Percentiles rank a stretch among this genome's conserved stretches.
These are phyloP conservation scores for Tachypleus tridentatus DNA, from an alignment of 1,140 invertebrate species.

Conservation along the genomic window DNA sequence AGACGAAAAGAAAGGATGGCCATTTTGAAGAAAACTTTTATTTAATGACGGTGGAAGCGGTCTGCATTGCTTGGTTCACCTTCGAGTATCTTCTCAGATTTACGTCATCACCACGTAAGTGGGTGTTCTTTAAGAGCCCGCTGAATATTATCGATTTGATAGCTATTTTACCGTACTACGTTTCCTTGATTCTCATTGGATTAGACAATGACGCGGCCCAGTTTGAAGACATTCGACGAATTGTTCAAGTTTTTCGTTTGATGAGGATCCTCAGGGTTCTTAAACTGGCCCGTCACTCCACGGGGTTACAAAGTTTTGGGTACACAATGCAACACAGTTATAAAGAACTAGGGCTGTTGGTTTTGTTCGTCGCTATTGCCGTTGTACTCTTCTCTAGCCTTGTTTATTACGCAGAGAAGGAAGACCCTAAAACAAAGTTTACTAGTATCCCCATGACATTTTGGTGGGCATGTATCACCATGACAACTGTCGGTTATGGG, in stretches of 20 bases:
- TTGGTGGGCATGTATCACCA: conserved; percentile 42
- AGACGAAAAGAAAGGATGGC: conserved; percentile 61
- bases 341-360: conserved; percentile 95
- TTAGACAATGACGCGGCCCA: conserved; percentile 46
- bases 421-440: conserved; percentile 92
- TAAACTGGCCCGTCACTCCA: conserved; percentile 96
- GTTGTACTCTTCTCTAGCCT: conserved; percentile 98
- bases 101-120: conserved; percentile 96
- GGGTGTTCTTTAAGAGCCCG: conserved; percentile 99
- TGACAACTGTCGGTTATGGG: conserved; percentile 94
- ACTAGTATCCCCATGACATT: conserved; percentile 73
- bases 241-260: conserved; percentile 98
- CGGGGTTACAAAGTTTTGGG: conserved; percentile 93
- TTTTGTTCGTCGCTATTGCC: conserved; percentile 98
- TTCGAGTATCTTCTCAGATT: conserved; percentile 96
- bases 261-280: conserved; percentile 98
- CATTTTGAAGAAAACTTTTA: conserved; percentile 63
- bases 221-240: conserved; percentile 89
- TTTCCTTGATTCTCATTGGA: conserved; percentile 87
- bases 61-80: conserved; percentile 99
- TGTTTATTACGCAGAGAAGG: conserved; percentile 98
- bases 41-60: conserved; percentile 91
- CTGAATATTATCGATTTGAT: conserved; percentile 97
- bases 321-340: conserved; percentile 97
- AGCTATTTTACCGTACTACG: conserved; percentile 97